Percentiles rank a stretch among this genome's conserved stretches.
Evolutionary conservation across 2,888 invertebrate genomes (phyloP).

Genomic region (Lepidonotus clava): DNA sequence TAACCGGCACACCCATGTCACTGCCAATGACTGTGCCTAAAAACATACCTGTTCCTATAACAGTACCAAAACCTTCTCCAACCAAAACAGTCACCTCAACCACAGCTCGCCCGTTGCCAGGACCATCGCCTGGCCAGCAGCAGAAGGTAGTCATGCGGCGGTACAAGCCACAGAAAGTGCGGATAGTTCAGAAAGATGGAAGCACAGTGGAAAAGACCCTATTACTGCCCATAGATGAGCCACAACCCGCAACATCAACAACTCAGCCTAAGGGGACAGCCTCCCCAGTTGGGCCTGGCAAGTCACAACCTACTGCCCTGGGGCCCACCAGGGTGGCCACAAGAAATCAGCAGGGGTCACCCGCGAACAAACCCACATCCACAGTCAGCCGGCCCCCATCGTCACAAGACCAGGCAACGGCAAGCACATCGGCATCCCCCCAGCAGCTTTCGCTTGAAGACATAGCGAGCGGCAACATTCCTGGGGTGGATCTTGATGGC

Average conservation of each 20-base stretch:
- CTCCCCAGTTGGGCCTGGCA: not conserved
- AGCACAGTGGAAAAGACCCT: not conserved
- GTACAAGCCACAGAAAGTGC: slow-evolving; percentile 39
- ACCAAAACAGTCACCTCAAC: not conserved
- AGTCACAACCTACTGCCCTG: not conserved
- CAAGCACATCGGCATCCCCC: not conserved
- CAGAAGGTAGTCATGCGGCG: not conserved
- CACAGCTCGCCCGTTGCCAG: no score
- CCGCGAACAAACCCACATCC: not conserved
- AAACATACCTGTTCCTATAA: not conserved
- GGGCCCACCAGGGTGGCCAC: not conserved
- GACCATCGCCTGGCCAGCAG: not conserved
- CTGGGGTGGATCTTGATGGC: not conserved
- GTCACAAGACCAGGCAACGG: no score
- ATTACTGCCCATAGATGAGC: slow-evolving; percentile 17
- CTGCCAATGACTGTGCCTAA: not conserved
- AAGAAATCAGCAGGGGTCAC: not conserved
- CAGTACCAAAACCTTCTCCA: not conserved
- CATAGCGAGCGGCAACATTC: slow-evolving; percentile 3
- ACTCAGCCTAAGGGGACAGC: not conserved
- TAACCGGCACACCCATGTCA: not conserved
- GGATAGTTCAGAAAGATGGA: slow-evolving; percentile 21
- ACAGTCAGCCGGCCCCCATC: not conserved
- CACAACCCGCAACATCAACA: not conserved
- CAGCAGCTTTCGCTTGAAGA: not conserved